Evolutionary conservation across 2,888 invertebrate genomes (phyloP).

Genomic region (Pachliopta kotzebuea): DNA sequence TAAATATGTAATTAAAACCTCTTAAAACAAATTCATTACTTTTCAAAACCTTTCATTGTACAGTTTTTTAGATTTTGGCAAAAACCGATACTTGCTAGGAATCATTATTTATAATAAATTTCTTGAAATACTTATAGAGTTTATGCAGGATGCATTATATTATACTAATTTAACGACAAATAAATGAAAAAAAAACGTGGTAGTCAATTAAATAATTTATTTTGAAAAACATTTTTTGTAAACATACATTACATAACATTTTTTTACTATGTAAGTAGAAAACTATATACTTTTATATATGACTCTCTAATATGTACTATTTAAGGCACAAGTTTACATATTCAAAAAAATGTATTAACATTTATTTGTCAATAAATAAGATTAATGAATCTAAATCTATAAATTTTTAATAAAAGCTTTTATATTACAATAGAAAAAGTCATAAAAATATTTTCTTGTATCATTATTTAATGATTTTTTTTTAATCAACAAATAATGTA

Average conservation of each 20-base stretch:
- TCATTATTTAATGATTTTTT: background rate
- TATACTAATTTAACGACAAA: background rate
- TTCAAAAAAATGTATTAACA: background rate
- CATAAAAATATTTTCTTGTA: background rate
- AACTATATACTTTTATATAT: slow-evolving; percentile 2
- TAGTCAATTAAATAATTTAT: background rate
- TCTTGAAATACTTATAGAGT: no score
- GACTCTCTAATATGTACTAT: slow-evolving; percentile 5
- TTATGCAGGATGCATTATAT: no score
- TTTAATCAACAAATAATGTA: background rate
- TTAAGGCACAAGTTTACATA: slow-evolving; percentile 14
- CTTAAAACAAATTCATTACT: no score
- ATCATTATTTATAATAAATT: no score
- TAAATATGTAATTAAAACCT: no score
- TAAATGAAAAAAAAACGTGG: background rate
- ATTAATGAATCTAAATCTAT: background rate
- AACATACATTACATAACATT: background rate
- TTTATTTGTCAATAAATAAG: background rate
- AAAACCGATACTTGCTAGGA: no score
- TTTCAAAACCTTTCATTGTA: no score
- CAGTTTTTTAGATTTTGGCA: no score
- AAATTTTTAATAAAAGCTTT: background rate
- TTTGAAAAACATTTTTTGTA: background rate
- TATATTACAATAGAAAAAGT: background rate
- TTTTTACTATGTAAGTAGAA: background rate